Percentiles rank a stretch among this genome's conserved stretches.
Conservation (phyloP, 2,113 vertebrate species). For the Siphamia tubifer region DNA sequence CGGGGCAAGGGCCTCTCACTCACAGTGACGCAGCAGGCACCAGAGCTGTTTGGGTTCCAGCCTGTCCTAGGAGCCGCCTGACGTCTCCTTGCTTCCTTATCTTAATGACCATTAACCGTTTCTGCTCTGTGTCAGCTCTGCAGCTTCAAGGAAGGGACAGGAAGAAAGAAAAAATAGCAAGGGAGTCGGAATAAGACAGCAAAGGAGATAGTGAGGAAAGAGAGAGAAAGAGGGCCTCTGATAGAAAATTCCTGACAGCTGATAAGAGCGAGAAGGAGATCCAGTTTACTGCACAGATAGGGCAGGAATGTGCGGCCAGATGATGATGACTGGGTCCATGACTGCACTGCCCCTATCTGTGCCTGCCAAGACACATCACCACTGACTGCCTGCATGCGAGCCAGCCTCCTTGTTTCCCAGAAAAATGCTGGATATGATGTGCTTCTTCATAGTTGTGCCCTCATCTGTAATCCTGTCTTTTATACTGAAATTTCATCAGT, state of each 20-base stretch:
- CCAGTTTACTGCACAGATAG: constrained; percentile 85
- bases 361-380: constrained; percentile 78
- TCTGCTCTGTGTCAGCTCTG: constrained; percentile 73
- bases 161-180: constrained; percentile 46
- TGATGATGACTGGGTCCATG: constrained; percentile 76
- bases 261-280: constrained; percentile 84
- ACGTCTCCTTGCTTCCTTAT: constrained; percentile 68
- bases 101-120: constrained; percentile 78
- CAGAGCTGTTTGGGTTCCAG: constrained; percentile 69
- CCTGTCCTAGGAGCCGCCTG: constrained; percentile 61
- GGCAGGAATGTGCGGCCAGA: constrained; percentile 80
- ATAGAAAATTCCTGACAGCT: constrained; percentile 82
- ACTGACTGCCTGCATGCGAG: constrained; percentile 51
- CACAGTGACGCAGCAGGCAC: constrained; percentile 46
- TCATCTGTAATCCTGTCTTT: constrained; percentile 25
- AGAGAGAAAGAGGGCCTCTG: constrained; percentile 59
- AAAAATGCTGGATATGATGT: constrained; percentile 32
- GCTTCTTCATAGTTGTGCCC: constrained; percentile 24
- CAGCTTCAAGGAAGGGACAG: constrained; percentile 59
- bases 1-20: background rate
- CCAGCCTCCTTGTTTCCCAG: constrained; percentile 36
- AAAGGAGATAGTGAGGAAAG: constrained; percentile 46
- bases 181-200: constrained; percentile 43
- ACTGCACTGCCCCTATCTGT: constrained; percentile 75
- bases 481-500: constrained; percentile 42